phyloP scores from a whole-genome alignment of 2,888 invertebrate species.

The Bembecia ichneumoniformis region DNA sequence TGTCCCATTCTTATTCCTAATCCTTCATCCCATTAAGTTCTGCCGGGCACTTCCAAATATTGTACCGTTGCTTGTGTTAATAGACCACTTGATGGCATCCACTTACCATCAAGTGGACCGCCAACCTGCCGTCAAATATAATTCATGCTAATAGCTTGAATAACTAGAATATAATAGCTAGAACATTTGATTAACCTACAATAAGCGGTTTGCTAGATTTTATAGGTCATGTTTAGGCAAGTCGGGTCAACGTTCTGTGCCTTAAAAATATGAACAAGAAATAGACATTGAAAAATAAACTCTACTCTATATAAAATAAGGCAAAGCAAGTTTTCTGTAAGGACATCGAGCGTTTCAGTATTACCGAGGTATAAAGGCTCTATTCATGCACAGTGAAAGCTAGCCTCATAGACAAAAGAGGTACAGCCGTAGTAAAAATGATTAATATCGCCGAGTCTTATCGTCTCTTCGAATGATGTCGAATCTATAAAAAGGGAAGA shows the following conservation, averaged over 20 bases:
- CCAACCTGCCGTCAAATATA: too few relatives aligned
- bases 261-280: constrained; percentile 1
- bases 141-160: too few relatives aligned
- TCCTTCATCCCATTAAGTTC: too few relatives aligned
- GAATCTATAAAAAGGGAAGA: constrained; percentile 41
- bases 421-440: constrained; percentile 55
- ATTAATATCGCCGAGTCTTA: constrained; percentile 45
- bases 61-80: too few relatives aligned
- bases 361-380: constrained; percentile 49
- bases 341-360: constrained; percentile 20
- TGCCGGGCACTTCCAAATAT: too few relatives aligned
- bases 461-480: constrained; percentile 54
- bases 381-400: constrained; percentile 59
- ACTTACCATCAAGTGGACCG: too few relatives aligned
- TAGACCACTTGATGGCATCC: too few relatives aligned
- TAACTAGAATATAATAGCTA: too few relatives aligned
- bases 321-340: constrained; percentile 5
- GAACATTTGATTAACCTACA: too few relatives aligned
- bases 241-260: constrained; percentile 32
- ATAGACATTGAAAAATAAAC: constrained; percentile 15
- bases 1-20: too few relatives aligned
- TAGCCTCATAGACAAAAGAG: constrained; percentile 55
- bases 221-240: constrained; percentile 55
- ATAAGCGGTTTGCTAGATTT: constrained; percentile 21
- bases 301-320: constrained; percentile 14